Evolutionary conservation across 1,140 invertebrate species (phyloP).

Genomic region (Brachionus rotundiformis): DNA sequence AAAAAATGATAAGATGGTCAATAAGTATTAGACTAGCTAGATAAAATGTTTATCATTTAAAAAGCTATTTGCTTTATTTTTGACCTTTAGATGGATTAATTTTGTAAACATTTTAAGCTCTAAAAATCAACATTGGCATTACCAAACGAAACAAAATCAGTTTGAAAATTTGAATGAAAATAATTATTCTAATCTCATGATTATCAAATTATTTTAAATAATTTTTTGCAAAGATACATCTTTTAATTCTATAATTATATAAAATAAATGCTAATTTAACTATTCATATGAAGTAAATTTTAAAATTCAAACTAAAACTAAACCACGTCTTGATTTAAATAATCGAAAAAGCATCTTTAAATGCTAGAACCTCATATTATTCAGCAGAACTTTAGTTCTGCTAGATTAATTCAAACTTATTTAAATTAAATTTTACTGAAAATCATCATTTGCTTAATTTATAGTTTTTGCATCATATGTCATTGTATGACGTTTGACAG

Average conservation of each 20-base stretch:
- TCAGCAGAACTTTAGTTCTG: too few species aligned
- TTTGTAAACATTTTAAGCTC: background rate
- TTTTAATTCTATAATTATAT: too few species aligned
- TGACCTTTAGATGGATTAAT: background rate
- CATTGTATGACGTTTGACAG: background rate
- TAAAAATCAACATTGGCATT: background rate
- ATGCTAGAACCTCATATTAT: too few species aligned
- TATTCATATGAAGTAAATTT: background rate
- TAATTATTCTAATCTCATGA: too few species aligned
- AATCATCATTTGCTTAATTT: background rate
- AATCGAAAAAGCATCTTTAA: too few species aligned
- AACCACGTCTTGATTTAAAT: background rate
- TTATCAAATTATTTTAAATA: background rate
- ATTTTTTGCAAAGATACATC: background rate
- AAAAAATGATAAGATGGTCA: conserved; percentile 24
- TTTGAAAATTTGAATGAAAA: too few species aligned
- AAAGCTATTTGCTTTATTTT: background rate
- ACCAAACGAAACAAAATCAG: too few species aligned
- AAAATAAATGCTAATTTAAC: background rate
- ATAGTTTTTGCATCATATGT: background rate
- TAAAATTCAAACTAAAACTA: background rate
- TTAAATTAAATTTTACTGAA: too few species aligned
- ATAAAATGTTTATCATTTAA: background rate
- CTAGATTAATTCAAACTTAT: too few species aligned
- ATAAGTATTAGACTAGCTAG: background rate